Base-by-base conservation (phyloP, 2,797 vertebrate species). In the Orientallactaga sibirica region DNA sequence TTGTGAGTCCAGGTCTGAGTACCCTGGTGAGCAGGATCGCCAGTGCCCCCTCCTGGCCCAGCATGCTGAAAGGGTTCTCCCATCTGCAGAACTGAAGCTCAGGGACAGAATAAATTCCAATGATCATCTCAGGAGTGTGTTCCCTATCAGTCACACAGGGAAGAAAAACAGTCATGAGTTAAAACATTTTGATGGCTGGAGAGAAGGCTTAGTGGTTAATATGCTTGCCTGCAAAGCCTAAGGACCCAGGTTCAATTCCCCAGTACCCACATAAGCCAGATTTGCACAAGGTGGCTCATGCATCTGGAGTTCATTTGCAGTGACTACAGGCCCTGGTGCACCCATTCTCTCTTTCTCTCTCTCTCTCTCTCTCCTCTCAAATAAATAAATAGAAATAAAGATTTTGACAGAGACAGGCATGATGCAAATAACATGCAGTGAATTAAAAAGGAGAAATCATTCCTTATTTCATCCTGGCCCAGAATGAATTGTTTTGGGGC, bases 341-440 rank as follows among this genome's bases (percentile, higher is more conserved):
- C 8, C 48, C 48, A 48, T 48, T 48, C 48, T 48, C 48, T 10
- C 48, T 48, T 48, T 48, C 48, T 48, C 48, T 48, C 10, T 48
- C 10, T 48, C 10, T 48, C 48, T 48, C 48, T 48, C 48, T 9
- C 48, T 48, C 48, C 48, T 48, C 48, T 48, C 48, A 48, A 48
- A 48, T 48, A 48, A 48, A 48, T 48, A 6, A 48, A 48, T 7
- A 48, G 10, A 48, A 48, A 48, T 48, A 48, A 48, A 48, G 5
- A 48, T 48, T 81, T 2, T 20, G 33, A 73, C 90, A 27, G 15
- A 9, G 48, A 2, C 10, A 78, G 1, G 66, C 76, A 20, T 14
- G 48, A n/a, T 1, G 5, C 12, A 15, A 55, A 1, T 0, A 58
- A 76, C 0, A 0, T 74, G 75, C 19, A 3, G 52, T 0, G 74